Evolutionary conservation across 2,888 invertebrate genomes (phyloP).

Genomic region (Tribolium freemani): DNA sequence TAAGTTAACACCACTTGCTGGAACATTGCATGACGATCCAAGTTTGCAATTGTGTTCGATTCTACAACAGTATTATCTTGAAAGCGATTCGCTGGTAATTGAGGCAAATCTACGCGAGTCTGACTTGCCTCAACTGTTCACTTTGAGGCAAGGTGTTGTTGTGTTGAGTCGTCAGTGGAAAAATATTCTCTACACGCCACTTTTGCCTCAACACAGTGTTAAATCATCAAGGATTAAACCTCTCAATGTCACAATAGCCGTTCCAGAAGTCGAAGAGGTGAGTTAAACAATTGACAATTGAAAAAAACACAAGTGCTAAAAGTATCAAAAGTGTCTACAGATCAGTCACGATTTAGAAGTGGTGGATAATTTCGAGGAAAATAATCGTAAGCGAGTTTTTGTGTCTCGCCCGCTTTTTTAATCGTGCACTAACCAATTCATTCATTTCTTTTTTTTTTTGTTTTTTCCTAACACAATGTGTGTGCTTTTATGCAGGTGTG

Average conservation of each 20-base stretch:
- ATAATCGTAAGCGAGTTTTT: conserved; percentile 27
- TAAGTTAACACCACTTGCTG: conserved; percentile 88
- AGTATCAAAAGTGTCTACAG: conserved; percentile 6
- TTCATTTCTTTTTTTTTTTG: conserved; percentile 22
- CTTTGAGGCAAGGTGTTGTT: conserved; percentile 94
- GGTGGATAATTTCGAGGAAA: conserved; percentile 25
- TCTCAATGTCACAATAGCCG: conserved; percentile 89
- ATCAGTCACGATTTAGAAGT: conserved; percentile 22
- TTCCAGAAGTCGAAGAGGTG: conserved; percentile 88
- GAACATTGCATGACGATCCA: conserved; percentile 94
- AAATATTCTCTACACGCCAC: conserved; percentile 93
- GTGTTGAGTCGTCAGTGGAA: conserved; percentile 98
- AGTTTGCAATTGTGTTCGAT: conserved; percentile 94
- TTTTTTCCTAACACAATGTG: conserved; percentile 28
- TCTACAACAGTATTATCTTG: conserved; percentile 85
- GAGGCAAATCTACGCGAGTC: conserved; percentile 87
- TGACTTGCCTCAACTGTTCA: conserved; percentile 89
- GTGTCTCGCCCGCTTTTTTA: not conserved
- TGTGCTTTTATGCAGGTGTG: conserved; percentile 60
- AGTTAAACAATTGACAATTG: conserved; percentile 41
- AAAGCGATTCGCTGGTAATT: conserved; percentile 82
- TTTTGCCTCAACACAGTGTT: conserved; percentile 86
- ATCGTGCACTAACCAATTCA: conserved; percentile 35
- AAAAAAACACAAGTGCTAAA: too few relatives aligned
- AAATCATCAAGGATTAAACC: conserved; percentile 84